Evolutionary conservation across 35 echinoderm and acorn worm genomes (phyloP).

Genomic region (Amphiura filiformis): DNA sequence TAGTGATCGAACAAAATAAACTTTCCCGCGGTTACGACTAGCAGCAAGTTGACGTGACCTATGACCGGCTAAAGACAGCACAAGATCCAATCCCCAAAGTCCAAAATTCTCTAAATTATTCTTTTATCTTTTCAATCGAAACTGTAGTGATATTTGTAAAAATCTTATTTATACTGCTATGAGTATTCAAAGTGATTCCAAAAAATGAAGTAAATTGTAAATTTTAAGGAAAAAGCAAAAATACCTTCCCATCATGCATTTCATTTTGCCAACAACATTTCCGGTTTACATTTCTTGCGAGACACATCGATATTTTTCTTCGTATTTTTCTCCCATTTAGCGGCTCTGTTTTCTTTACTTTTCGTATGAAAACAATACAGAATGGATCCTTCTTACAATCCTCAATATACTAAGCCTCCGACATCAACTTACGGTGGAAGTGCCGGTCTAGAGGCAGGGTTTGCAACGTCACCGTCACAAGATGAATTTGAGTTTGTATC

Average conservation of each 20-base stretch:
- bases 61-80: neutral
- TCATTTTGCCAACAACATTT: neutral
- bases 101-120: neutral
- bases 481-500: constrained; percentile 35
- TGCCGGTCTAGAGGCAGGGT: neutral
- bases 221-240: neutral
- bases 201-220: neutral
- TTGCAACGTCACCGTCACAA: neutral
- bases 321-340: no score
- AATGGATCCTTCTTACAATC: neutral
- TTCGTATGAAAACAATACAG: neutral
- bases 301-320: neutral
- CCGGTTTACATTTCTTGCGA: neutral
- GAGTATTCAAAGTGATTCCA: neutral
- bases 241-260: neutral
- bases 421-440: neutral
- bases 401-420: neutral
- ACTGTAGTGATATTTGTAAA: neutral
- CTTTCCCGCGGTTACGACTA: neutral
- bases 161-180: neutral
- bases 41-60: neutral
- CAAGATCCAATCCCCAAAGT: neutral
- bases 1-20: neutral
- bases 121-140: neutral
- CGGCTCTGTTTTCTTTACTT: no score